Base-by-base conservation (phyloP, 2,888 invertebrate species). In the Drosophila melanocephala region DNA sequence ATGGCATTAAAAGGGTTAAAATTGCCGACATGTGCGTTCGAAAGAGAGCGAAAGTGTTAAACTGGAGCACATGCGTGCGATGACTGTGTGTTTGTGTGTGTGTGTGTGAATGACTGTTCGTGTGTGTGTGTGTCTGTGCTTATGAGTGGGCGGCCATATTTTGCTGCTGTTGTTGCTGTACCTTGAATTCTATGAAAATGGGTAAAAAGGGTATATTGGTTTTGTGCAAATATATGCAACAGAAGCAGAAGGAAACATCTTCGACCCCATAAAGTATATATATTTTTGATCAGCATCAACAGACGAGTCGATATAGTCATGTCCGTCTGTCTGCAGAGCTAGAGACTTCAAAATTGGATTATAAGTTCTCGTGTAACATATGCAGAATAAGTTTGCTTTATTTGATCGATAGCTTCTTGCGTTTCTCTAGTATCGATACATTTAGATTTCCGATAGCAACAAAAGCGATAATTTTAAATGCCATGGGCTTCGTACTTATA, bases 1-100 rank as follows among this genome's bases (percentile, higher is more conserved):
- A 91, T 85, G 81, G 91, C 92, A 92, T 92, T 92, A 91, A 92
- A 92, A 92, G 92, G 92, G 92, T 92, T 92, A 91, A 90, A 79
- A 74, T 75, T 80, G 78, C 77, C 63, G 77, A 37, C 83, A 81
- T 82, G 86, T 82, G 81, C 77, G 85, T 67, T 76, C 75, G 88
- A 80, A 69, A 87, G 84, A 84, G 82, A 83, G 71, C 89, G 89
- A 87, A 87, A 87, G 86, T 91, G 90, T 81, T 87, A 81, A 80
- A 81, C 60, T 90, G 81, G 87, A 83, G 83, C 81, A 84, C 84
- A 88, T 89, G 85, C 87, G 86, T 80, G 58, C 47, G 51, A 55
- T 47, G 65, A 6, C 44, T 73, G 52, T 60, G 42, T 65, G 57
- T 22, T 56, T 60, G 56, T 52, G 51, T 37, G 52, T 51, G 56